Evolutionary conservation across 2,888 invertebrate genomes (phyloP).

Genomic region (Ramazzottius varieornatus): DNA sequence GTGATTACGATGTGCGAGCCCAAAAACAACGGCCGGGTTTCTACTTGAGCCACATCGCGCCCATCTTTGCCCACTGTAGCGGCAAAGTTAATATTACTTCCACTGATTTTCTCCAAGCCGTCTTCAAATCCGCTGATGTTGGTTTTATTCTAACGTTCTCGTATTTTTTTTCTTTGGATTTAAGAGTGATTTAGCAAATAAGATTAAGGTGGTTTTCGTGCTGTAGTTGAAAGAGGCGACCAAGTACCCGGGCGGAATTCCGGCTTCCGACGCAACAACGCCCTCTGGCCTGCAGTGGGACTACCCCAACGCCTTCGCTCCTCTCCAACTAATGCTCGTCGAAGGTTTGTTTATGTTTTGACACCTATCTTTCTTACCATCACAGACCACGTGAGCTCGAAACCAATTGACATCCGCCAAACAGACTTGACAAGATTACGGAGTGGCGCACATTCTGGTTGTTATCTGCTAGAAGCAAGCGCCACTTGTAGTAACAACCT

Average conservation of each 20-base stretch:
- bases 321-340: conserved; percentile 57
- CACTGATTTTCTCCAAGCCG: background rate
- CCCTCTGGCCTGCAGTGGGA: conserved; percentile 55
- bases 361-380: too few species aligned
- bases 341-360: conserved; percentile 31
- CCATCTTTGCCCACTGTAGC: background rate
- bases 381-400: too few species aligned
- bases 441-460: too few species aligned
- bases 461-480: too few species aligned
- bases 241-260: conserved; percentile 42
- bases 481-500: too few species aligned
- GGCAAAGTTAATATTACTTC: background rate
- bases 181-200: too few species aligned
- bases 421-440: too few species aligned
- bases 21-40: conserved; percentile 11
- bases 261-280: conserved; percentile 44
- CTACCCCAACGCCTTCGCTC: conserved; percentile 74
- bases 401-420: too few species aligned
- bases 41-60: conserved; percentile 8
- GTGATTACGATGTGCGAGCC: conserved; percentile 12
- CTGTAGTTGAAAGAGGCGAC: background rate
- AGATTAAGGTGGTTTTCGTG: too few species aligned
- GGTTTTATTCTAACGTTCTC: too few species aligned
- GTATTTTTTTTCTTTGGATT: too few species aligned
- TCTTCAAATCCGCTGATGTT: background rate